phyloP scores from a whole-genome alignment of 2,797 vertebrate genomes.

The Siniperca undulata region DNA sequence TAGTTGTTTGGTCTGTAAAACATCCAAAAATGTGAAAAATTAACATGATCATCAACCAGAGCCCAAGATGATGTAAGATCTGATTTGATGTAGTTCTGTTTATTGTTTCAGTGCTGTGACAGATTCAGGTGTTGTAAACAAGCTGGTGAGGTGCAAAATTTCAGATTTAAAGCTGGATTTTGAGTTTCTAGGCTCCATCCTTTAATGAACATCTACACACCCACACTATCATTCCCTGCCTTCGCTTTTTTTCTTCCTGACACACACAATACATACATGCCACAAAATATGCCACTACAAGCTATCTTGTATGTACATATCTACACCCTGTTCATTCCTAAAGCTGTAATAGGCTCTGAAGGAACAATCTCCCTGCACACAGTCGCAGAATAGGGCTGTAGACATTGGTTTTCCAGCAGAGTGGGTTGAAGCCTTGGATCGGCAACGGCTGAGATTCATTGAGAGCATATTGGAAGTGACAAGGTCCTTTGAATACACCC shows the following conservation, averaged over 20 bases:
- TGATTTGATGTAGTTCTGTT: background rate
- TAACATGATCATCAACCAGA: background rate
- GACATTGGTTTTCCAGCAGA: slow-evolving; percentile 69
- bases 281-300: slow-evolving; percentile 37
- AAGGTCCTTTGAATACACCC: slow-evolving; percentile 84
- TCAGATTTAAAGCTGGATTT: slow-evolving; percentile 23
- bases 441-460: slow-evolving; percentile 80
- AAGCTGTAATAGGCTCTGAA: slow-evolving; percentile 79
- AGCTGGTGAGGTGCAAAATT: background rate
- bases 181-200: slow-evolving; percentile 2
- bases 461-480: slow-evolving; percentile 84
- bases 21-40: background rate
- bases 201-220: slow-evolving; percentile 18
- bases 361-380: slow-evolving; percentile 77
- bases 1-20: background rate
- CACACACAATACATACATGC: slow-evolving; percentile 25
- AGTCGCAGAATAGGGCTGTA: slow-evolving; percentile 56
- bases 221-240: slow-evolving; percentile 22
- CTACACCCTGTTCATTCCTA: slow-evolving; percentile 68
- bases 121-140: slow-evolving; percentile 24
- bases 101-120: slow-evolving; percentile 13
- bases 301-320: slow-evolving; percentile 49
- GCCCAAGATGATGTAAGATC: background rate
- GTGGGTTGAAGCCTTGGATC: slow-evolving; percentile 61
- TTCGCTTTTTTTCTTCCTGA: slow-evolving; percentile 8